These are phyloP conservation scores for Megalopta genalis DNA, from an alignment of 1,140 invertebrate species.

Conservation along the genomic window DNA sequence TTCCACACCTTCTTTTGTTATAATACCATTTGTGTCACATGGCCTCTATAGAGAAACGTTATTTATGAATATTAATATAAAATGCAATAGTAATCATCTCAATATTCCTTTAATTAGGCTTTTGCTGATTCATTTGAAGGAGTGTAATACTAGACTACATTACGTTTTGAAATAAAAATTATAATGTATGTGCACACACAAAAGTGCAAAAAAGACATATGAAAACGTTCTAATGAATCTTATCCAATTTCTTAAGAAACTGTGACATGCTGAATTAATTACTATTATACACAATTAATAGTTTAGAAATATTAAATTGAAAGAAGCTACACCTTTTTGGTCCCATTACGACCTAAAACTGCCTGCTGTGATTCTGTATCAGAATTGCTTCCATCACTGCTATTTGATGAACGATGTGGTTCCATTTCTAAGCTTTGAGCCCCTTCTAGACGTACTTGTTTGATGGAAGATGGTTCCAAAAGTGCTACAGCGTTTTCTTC, in stretches of 20 bases:
- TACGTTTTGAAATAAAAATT: not conserved
- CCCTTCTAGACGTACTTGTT: conserved; percentile 61
- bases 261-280: not conserved
- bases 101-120: not conserved
- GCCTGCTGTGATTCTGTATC: conserved; percentile 75
- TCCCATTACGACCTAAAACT: conserved; percentile 59
- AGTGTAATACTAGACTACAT: conserved; percentile 30
- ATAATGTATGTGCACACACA: not conserved
- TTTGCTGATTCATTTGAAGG: conserved; percentile 7
- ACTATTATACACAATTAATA: not conserved
- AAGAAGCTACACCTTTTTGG: conserved; percentile 64
- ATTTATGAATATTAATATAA: not conserved
- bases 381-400: conserved; percentile 76
- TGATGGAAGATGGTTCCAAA: conserved; percentile 59
- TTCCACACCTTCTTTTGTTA: conserved; percentile 72
- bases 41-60: conserved; percentile 62
- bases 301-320: not conserved
- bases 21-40: conserved; percentile 62
- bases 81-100: not conserved
- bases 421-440: conserved; percentile 67
- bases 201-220: not conserved
- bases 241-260: not conserved
- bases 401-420: conserved; percentile 70
- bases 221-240: not conserved
- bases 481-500: conserved; percentile 69